Base-by-base conservation (phyloP, 2,113 vertebrate genomes). In the Mormoops blainvillei region DNA sequence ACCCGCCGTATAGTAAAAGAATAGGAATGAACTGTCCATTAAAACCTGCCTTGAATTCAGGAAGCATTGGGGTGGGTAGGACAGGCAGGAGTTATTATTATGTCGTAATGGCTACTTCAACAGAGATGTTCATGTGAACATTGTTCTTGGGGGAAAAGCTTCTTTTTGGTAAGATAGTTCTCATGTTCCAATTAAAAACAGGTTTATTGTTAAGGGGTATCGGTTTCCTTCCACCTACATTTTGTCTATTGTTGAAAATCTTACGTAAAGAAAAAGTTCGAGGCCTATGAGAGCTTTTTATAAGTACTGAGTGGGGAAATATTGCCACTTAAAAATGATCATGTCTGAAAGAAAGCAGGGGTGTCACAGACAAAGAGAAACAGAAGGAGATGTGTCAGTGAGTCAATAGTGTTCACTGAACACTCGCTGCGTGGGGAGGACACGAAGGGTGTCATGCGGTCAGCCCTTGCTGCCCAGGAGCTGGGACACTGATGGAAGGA, bases 201-300 rank as follows among this genome's bases (percentile, higher is more conserved):
- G 73, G 82, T 89, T 95, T 92, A 78, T 96, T 83, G 94, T 98
- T 56, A 91, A 87, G 68, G 74, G 50, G 28, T 81, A 94, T 76
- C 48, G 1, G 81, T 94, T 97, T 97, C 86, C 80, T 95, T 96
- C 87, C 50, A 96, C 91, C 83, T 97, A 52, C 76, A 93, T 95
- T 93, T 97, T 96, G 88, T 63, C 94, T 96, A 94, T 89, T 97
- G 95, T 97, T 86, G 89, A 90, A 92, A 97, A 93, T 50, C 87
- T 98, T 98, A 98, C 95, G 95, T 97, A 97, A 98, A 98, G 97
- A 96, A 97, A 95, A 89, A 96, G 41, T 93, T 98, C 13, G 74
- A 94, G 56, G 50, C 91, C 0, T 0, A 96, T 82, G 87, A 91
- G 95, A 97, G 93, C 93, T 97, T 97, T 97, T 94, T 88, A 24